A percentile compares a stretch with the other conserved stretches of the same genome.
Conservation (phyloP, 2,888 invertebrate genomes). For the Tetrapedia diversipes region DNA sequence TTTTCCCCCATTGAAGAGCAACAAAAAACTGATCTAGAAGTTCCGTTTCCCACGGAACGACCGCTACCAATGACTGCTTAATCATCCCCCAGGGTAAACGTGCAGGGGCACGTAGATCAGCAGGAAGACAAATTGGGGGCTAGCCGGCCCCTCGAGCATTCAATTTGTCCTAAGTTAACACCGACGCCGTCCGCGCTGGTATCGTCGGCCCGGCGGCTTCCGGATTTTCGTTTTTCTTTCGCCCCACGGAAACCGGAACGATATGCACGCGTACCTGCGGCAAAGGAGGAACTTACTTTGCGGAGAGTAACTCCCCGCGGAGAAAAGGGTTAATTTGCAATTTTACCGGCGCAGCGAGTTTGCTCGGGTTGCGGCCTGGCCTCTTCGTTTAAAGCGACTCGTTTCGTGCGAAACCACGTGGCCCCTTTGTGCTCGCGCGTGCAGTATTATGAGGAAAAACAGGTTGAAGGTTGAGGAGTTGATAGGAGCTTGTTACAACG, state of each 20-base stretch:
- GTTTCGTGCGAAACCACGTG: neutral
- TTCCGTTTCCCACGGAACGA: slow-evolving; percentile 22
- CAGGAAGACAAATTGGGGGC: slow-evolving; percentile 67
- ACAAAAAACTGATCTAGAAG: too few species aligned
- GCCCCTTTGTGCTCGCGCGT: neutral
- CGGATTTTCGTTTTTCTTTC: slow-evolving; percentile 59
- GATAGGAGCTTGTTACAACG: neutral
- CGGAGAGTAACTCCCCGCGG: slow-evolving; percentile 14
- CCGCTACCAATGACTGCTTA: slow-evolving; percentile 37
- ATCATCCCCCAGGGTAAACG: slow-evolving; percentile 38
- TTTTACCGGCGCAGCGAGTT: slow-evolving; percentile 38
- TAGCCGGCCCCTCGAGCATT: slow-evolving; percentile 63
- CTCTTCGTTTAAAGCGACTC: slow-evolving; percentile 10
- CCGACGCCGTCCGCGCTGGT: slow-evolving; percentile 36
- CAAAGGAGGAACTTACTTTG: slow-evolving; percentile 16
- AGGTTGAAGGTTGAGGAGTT: neutral
- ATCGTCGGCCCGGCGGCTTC: slow-evolving; percentile 30
- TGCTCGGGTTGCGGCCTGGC: neutral
- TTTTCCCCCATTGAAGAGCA: too few species aligned
- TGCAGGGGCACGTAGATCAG: slow-evolving; percentile 44
- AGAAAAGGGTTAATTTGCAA: slow-evolving; percentile 52
- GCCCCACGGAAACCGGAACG: slow-evolving; percentile 4
- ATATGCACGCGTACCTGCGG: slow-evolving; percentile 16
- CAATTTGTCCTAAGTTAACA: slow-evolving; percentile 75
- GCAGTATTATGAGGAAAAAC: neutral